Conservation (phyloP, 2,797 vertebrate genomes). For the Sebastes kiyomatsui region DNA sequence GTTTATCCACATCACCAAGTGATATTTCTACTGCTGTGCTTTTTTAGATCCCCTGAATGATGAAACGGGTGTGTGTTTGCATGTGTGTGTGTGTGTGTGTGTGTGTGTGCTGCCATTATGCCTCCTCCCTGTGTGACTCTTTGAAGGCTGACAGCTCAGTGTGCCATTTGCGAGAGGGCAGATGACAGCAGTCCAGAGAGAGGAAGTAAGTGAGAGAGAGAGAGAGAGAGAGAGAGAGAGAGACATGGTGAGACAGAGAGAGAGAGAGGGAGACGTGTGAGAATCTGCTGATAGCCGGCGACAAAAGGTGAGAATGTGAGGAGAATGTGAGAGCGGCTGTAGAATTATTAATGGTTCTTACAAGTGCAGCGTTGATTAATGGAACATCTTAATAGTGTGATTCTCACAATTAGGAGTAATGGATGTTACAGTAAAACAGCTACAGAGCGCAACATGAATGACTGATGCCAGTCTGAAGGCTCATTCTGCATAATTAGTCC, state of each 20-base stretch:
- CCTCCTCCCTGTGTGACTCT: constrained; percentile 44
- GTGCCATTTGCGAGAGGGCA: constrained; percentile 62
- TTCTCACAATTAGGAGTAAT: constrained; percentile 66
- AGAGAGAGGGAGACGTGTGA: background rate
- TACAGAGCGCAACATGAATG: constrained; percentile 42
- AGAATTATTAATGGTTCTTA: constrained; percentile 56
- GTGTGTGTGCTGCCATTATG: constrained; percentile 31
- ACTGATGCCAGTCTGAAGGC: constrained; percentile 41
- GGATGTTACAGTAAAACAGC: constrained; percentile 60
- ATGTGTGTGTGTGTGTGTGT: background rate
- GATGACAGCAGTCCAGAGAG: constrained; percentile 39
- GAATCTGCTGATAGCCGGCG: constrained; percentile 21
- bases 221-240: background rate
- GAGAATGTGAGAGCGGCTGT: constrained; percentile 12
- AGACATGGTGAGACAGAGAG: background rate
- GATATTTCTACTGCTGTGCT: constrained; percentile 65
- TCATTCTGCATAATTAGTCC: constrained; percentile 47
- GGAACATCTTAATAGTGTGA: constrained; percentile 54
- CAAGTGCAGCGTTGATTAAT: constrained; percentile 53
- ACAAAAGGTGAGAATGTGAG: constrained; percentile 50
- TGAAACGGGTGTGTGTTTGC: constrained; percentile 50
- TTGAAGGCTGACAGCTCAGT: constrained; percentile 62
- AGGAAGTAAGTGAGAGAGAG: background rate
- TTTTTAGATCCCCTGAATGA: constrained; percentile 64
- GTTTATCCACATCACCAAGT: constrained; percentile 76